Conservation (phyloP, 2,888 invertebrate genomes). For the Frankliniella intonsa region DNA sequence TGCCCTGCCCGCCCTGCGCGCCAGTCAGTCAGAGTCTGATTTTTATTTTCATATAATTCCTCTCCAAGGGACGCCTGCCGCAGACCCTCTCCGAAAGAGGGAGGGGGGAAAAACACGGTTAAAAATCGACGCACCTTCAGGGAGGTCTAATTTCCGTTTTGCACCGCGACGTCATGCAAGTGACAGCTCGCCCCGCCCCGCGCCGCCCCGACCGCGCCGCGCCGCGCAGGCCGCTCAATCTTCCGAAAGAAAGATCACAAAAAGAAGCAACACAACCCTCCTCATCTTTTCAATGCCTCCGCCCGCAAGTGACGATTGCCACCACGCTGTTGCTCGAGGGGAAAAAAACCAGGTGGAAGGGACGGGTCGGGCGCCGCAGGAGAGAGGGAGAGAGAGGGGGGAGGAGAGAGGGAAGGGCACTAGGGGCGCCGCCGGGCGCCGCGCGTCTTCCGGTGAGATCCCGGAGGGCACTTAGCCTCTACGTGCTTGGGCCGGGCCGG, state of each 20-base stretch:
- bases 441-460: slow-evolving; percentile 28
- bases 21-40: too few relatives aligned
- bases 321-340: slow-evolving; percentile 32
- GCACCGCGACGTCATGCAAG: background rate
- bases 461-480: slow-evolving; percentile 28
- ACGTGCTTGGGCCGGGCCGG: background rate
- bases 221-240: background rate
- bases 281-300: slow-evolving; percentile 19
- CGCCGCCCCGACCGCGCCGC: background rate
- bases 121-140: background rate
- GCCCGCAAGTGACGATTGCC: slow-evolving; percentile 11
- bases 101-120: too few relatives aligned
- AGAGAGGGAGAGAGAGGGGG: slow-evolving; percentile 31
- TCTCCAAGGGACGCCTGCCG: too few relatives aligned
- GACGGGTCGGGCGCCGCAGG: slow-evolving; percentile 25
- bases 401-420: slow-evolving; percentile 32
- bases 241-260: slow-evolving; percentile 20
- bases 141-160: background rate
- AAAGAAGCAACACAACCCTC: slow-evolving; percentile 6
- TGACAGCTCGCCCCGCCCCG: background rate
- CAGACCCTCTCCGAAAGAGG: too few relatives aligned
- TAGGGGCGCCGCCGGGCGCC: slow-evolving; percentile 30
- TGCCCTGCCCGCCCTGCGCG: too few relatives aligned
- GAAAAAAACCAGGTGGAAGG: slow-evolving; percentile 23
- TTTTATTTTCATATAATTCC: too few relatives aligned